These are phyloP conservation scores for Antidorcas marsupialis DNA, from an alignment of 2,113 vertebrate genomes.

Conservation along the genomic window DNA sequence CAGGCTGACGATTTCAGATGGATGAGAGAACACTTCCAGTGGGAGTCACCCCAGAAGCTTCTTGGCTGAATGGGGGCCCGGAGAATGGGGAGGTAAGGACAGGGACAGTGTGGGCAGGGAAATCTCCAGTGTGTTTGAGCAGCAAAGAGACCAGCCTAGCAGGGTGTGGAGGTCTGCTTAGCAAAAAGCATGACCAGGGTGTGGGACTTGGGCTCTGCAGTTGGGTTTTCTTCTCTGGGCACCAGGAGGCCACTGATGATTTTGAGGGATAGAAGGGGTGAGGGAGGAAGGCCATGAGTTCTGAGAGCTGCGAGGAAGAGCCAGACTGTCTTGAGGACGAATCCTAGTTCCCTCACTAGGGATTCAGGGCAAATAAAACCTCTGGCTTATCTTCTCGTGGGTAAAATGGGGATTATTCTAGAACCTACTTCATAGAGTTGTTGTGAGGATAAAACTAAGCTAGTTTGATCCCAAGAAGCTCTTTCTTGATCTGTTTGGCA, in stretches of 20 bases:
- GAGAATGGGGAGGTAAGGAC: not conserved
- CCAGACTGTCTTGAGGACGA: not conserved
- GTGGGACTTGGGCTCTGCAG: not conserved
- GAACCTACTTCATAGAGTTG: not conserved
- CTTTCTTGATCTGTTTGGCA: not conserved
- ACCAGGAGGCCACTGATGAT: not conserved
- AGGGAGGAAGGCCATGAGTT: not conserved
- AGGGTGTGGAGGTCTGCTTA: not conserved
- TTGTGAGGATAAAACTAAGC: not conserved
- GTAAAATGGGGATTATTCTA: not conserved
- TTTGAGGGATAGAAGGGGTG: not conserved
- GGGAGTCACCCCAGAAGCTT: not conserved
- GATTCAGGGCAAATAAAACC: not conserved
- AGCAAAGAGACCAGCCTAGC: not conserved
- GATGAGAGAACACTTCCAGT: not conserved
- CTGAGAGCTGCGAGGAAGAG: not conserved
- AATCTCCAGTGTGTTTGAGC: not conserved
- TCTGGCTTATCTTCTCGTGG: not conserved
- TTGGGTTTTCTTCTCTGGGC: not conserved
- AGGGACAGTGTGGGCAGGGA: not conserved
- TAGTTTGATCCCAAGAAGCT: not conserved
- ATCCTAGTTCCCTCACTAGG: not conserved
- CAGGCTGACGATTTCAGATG: not conserved
- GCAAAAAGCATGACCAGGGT: not conserved
- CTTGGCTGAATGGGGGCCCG: not conserved